These are phyloP conservation scores for Diplazon laetatorius DNA, from an alignment of 2,888 invertebrate genomes.

Conservation along the genomic window DNA sequence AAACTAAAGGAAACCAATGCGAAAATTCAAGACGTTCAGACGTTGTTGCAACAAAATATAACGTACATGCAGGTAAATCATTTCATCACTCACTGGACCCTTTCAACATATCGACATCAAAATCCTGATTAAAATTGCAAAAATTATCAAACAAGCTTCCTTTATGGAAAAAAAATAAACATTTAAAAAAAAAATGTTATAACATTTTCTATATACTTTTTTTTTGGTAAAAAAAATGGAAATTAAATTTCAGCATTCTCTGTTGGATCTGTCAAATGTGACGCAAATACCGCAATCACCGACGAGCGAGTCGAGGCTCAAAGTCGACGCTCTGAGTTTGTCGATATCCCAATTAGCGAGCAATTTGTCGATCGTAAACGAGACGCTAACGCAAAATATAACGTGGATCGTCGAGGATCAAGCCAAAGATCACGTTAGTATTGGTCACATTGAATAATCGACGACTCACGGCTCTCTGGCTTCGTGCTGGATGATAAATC, in stretches of 20 bases:
- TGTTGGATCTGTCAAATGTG: conserved; percentile 76
- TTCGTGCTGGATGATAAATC: neutral
- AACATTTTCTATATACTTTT: neutral
- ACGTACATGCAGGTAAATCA: conserved; percentile 75
- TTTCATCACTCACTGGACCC: neutral
- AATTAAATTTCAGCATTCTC: conserved; percentile 70
- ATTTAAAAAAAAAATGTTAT: neutral
- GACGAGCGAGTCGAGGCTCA: conserved; percentile 78
- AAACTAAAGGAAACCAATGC: conserved; percentile 78
- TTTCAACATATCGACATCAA: no score
- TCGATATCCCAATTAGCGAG: conserved; percentile 77
- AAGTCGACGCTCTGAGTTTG: conserved; percentile 79
- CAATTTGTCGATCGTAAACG: conserved; percentile 81
- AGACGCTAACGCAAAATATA: conserved; percentile 80
- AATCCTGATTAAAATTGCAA: conserved; percentile 5
- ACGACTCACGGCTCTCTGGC: no score
- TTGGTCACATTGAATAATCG: neutral
- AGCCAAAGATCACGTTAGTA: conserved; percentile 81
- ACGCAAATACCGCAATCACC: conserved; percentile 74
- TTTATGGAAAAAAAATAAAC: no score
- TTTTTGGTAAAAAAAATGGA: neutral
- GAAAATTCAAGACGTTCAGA: conserved; percentile 78
- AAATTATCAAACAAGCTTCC: neutral
- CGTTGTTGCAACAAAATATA: conserved; percentile 75
- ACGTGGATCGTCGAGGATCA: conserved; percentile 82